Percentiles rank a stretch among this genome's conserved stretches.
Conservation (phyloP, 1,140 invertebrate genomes). For the Eueides isabella region DNA sequence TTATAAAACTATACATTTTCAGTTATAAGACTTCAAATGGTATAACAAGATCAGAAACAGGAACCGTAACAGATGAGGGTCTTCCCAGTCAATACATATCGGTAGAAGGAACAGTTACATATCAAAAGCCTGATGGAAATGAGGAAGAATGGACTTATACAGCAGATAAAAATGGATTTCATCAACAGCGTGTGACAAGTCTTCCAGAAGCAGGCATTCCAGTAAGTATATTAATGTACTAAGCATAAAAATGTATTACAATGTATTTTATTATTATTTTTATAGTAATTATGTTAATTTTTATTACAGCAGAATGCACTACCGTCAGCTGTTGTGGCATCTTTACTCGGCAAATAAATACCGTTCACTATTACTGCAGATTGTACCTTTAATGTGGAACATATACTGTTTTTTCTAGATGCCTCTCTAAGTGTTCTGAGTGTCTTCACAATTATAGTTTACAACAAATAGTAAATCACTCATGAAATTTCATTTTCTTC, state of each 20-base stretch:
- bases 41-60: constrained; percentile 47
- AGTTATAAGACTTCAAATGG: constrained; percentile 51
- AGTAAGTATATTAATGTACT: neutral
- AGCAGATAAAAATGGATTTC: constrained; percentile 52
- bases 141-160: constrained; percentile 36
- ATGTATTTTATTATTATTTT: neutral
- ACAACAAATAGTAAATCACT: no score
- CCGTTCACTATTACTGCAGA: neutral
- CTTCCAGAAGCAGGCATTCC: neutral
- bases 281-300: neutral
- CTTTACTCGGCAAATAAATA: neutral
- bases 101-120: constrained; percentile 41
- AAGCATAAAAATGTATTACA: neutral
- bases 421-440: neutral
- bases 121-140: constrained; percentile 42
- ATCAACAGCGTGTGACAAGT: neutral
- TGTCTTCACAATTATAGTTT: no score
- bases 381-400: neutral
- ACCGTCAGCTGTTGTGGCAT: neutral
- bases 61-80: constrained; percentile 41
- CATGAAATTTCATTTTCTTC: neutral
- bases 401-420: neutral
- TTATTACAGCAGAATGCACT: neutral
- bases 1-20: neutral
- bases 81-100: constrained; percentile 42